Percentiles rank a stretch among this genome's conserved stretches.
Evolutionary conservation across 35 echinoderm and acorn worm genomes (phyloP).

Genomic region (Heliocidaris tuberculata): DNA sequence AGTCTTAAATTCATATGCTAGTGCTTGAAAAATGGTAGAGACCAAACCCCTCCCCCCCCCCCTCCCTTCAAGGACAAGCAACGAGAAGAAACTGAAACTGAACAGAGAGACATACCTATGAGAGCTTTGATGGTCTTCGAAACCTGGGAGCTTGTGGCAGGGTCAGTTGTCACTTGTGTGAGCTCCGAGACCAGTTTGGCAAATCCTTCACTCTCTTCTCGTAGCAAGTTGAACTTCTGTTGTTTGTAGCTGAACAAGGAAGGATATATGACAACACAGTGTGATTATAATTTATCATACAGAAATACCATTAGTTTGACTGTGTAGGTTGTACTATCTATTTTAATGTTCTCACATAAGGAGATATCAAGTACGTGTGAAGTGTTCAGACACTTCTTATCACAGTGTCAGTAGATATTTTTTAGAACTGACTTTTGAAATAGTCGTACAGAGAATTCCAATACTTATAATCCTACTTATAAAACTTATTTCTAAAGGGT

Average conservation of each 20-base stretch:
- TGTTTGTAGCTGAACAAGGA: slow-evolving; percentile 89
- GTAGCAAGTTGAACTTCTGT: slow-evolving; percentile 97
- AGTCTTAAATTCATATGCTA: too few species aligned
- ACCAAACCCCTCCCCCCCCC: too few species aligned
- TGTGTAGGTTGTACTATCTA: too few species aligned
- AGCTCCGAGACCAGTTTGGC: slow-evolving; percentile 84
- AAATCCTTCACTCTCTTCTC: slow-evolving; percentile 96
- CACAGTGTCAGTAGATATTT: too few species aligned
- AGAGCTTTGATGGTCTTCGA: slow-evolving; percentile 84
- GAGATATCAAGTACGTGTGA: background rate
- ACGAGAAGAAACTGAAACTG: too few species aligned
- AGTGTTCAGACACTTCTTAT: too few species aligned
- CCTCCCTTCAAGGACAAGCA: too few species aligned
- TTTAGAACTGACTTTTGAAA: too few species aligned
- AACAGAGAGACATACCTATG: slow-evolving; percentile 65
- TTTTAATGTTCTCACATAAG: background rate
- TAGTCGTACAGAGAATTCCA: too few species aligned
- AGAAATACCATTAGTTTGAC: background rate
- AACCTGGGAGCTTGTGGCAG: slow-evolving; percentile 46
- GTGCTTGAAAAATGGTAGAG: too few species aligned
- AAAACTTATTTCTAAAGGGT: too few species aligned
- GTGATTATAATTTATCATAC: background rate
- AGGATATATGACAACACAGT: background rate
- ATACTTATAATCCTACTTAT: too few species aligned
- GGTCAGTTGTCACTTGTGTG: slow-evolving; percentile 47